phyloP scores from a whole-genome alignment of 2,113 vertebrate genomes.

The Probosciger aterrimus region DNA sequence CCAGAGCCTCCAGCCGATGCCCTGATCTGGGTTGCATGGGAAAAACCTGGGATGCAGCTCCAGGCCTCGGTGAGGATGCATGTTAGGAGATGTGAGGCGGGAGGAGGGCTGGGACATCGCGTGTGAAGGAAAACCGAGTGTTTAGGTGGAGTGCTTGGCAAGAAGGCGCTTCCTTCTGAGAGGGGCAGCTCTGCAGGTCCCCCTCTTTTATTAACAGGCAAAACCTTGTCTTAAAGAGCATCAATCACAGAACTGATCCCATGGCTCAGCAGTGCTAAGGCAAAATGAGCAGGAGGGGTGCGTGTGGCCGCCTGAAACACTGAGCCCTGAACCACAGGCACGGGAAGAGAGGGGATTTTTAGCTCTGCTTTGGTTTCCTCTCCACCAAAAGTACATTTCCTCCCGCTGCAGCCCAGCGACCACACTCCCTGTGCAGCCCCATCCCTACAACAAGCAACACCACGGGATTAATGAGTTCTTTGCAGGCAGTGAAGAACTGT shows the following conservation, averaged over 20 bases:
- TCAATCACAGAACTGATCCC: neutral
- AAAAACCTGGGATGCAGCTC: neutral
- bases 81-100: rapidly evolving
- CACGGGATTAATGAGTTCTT: neutral
- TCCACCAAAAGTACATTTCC: neutral
- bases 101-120: rapidly evolving
- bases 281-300: neutral
- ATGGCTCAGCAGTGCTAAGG: neutral
- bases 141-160: too few relatives aligned
- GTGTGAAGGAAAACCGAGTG: rapidly evolving
- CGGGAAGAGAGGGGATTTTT: neutral
- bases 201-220: neutral
- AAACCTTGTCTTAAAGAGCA: neutral
- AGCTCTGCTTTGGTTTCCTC: neutral
- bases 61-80: neutral
- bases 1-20: neutral
- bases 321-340: neutral
- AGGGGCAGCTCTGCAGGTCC: neutral
- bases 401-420: neutral
- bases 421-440: neutral
- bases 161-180: rapidly evolving
- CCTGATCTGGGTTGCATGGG: neutral
- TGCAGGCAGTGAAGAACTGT: neutral
- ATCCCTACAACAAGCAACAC: neutral
- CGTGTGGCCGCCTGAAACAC: rapidly evolving